phyloP scores from a whole-genome alignment of 2,888 invertebrate species.

The Carabus problematicus region DNA sequence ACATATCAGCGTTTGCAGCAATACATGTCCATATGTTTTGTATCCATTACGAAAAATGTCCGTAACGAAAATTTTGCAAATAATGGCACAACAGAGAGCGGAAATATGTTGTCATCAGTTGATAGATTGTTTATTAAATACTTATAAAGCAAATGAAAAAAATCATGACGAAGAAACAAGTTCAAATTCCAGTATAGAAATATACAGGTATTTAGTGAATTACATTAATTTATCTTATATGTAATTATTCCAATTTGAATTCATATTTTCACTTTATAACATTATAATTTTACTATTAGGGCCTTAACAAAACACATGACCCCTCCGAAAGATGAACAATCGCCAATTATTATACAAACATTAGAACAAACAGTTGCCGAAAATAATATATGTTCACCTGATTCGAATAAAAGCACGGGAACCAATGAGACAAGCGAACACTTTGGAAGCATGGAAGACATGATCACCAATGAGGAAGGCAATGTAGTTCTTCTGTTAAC shows the following conservation, averaged over 20 bases:
- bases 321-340: constrained; percentile 60
- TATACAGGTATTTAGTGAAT: constrained; percentile 68
- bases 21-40: constrained; percentile 76
- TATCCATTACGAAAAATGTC: constrained; percentile 76
- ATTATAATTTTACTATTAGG: constrained; percentile 55
- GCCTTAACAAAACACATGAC: constrained; percentile 76
- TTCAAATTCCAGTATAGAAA: constrained; percentile 74
- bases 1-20: constrained; percentile 72
- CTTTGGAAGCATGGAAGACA: constrained; percentile 67
- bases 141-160: constrained; percentile 66
- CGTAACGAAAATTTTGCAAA: constrained; percentile 77
- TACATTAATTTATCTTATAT: constrained; percentile 15
- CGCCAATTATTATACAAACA: constrained; percentile 49
- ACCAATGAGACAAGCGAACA: constrained; percentile 45
- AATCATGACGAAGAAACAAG: constrained; percentile 64
- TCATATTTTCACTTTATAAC: constrained; percentile 17
- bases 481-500: constrained; percentile 70
- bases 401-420: constrained; percentile 32
- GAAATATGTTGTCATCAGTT: constrained; percentile 74
- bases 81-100: constrained; percentile 71
- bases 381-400: constrained; percentile 50
- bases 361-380: constrained; percentile 56
- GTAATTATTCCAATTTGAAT: constrained; percentile 3
- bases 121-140: constrained; percentile 73
- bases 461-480: constrained; percentile 72